Conservation (phyloP, 2,888 invertebrate species). For the Agrochola circellaris region DNA sequence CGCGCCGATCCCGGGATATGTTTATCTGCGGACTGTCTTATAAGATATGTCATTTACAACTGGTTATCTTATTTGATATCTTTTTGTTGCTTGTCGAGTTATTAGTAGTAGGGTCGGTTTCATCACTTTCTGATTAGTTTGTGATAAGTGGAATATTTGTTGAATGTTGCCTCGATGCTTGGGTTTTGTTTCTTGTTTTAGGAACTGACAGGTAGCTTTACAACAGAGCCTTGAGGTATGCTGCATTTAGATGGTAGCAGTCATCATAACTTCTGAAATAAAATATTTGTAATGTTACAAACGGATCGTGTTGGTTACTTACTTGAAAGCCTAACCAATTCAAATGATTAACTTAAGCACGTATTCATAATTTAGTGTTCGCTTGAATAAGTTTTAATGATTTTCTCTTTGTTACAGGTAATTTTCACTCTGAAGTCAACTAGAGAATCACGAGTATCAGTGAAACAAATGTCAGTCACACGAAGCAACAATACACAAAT, state of each 20-base stretch:
- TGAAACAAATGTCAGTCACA: no score
- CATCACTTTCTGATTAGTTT: constrained; percentile 61
- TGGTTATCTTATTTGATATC: constrained; percentile 64
- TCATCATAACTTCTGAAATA: neutral
- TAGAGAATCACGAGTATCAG: neutral
- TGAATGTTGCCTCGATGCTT: constrained; percentile 27
- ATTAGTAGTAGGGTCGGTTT: constrained; percentile 56
- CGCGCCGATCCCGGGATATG: constrained; percentile 71
- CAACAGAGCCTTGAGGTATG: neutral
- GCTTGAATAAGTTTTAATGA: neutral
- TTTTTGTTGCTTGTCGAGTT: constrained; percentile 58
- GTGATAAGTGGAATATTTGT: constrained; percentile 59
- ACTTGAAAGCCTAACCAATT: neutral
- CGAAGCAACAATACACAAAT: neutral
- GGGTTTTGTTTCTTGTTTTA: constrained; percentile 42
- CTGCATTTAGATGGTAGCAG: neutral
- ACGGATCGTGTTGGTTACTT: neutral
- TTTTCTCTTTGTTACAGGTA: constrained; percentile 49
- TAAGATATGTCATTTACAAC: constrained; percentile 72
- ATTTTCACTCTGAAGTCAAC: neutral
- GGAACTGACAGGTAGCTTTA: neutral
- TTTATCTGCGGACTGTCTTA: constrained; percentile 76
- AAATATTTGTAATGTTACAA: neutral
- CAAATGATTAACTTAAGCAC: neutral
- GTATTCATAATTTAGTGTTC: neutral